Percentiles rank a stretch among this genome's conserved stretches.
phyloP scores from a whole-genome alignment of 2,113 vertebrate species.

The Zootoca vivipara region DNA sequence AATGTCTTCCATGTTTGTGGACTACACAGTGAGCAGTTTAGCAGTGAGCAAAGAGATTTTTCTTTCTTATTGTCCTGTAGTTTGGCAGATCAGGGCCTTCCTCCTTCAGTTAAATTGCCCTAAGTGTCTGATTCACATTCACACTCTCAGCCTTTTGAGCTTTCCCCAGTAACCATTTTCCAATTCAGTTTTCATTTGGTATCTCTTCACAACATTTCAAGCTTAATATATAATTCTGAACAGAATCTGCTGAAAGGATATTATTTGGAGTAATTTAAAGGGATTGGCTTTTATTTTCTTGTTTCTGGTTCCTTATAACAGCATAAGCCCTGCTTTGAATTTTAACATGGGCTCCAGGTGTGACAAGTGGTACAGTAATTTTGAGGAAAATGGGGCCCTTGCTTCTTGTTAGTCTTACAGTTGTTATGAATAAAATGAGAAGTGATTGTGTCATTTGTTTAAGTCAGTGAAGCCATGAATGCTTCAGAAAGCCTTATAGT shows the following conservation, averaged over 20 bases:
- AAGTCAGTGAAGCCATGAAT: neutral
- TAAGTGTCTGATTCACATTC: neutral
- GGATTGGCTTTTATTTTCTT: neutral
- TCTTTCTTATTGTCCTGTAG: neutral
- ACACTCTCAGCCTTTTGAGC: neutral
- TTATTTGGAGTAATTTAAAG: neutral
- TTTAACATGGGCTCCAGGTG: neutral
- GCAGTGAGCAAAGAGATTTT: neutral
- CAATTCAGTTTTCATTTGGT: neutral
- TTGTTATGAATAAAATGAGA: neutral
- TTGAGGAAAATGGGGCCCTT: neutral
- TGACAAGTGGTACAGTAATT: neutral
- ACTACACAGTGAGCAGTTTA: neutral
- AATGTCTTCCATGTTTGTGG: neutral
- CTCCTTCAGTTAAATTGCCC: neutral
- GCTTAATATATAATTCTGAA: neutral
- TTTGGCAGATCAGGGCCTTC: neutral
- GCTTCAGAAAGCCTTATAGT: slow-evolving; percentile 19
- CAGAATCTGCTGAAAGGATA: neutral
- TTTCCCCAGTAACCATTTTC: neutral
- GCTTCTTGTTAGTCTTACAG: slow-evolving; percentile 14
- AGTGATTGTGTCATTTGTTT: slow-evolving; percentile 14
- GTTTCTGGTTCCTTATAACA: slow-evolving; percentile 4
- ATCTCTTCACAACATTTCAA: neutral
- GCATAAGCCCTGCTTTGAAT: neutral